phyloP scores from a whole-genome alignment of 2,113 vertebrate genomes.

The Alosa alosa region DNA sequence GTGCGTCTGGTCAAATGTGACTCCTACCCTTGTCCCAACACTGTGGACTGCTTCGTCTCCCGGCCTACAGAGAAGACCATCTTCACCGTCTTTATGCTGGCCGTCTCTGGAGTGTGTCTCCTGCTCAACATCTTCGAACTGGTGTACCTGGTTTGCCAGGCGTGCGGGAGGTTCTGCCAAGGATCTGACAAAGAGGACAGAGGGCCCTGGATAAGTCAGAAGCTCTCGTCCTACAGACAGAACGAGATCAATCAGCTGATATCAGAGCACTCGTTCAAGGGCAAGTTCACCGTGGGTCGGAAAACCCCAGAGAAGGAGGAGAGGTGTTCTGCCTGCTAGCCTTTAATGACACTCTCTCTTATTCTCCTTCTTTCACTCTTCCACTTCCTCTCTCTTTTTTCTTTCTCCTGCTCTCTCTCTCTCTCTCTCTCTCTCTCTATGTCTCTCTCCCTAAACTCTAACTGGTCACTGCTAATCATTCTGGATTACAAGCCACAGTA shows the following conservation, averaged over 20 bases:
- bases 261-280: slow-evolving; percentile 68
- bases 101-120: slow-evolving; percentile 89
- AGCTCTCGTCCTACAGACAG: slow-evolving; percentile 87
- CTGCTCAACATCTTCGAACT: slow-evolving; percentile 91
- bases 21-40: slow-evolving; percentile 94
- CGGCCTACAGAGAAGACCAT: slow-evolving; percentile 96
- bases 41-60: slow-evolving; percentile 96
- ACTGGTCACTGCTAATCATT: slow-evolving; percentile 31
- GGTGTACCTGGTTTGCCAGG: slow-evolving; percentile 81
- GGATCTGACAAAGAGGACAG: slow-evolving; percentile 73
- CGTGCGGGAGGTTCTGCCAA: slow-evolving; percentile 74
- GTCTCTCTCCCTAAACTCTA: background rate
- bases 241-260: slow-evolving; percentile 90
- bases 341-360: background rate
- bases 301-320: slow-evolving; percentile 66
- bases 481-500: slow-evolving; percentile 17
- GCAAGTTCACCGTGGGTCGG: slow-evolving; percentile 64
- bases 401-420: background rate
- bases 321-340: slow-evolving; percentile 71
- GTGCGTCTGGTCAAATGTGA: slow-evolving; percentile 93
- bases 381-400: background rate
- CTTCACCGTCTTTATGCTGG: slow-evolving; percentile 96
- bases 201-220: slow-evolving; percentile 80
- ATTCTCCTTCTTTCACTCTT: background rate
- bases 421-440: background rate